These are phyloP conservation scores for Uropsilus gracilis DNA, from an alignment of 2,113 vertebrate genomes.

Conservation along the genomic window DNA sequence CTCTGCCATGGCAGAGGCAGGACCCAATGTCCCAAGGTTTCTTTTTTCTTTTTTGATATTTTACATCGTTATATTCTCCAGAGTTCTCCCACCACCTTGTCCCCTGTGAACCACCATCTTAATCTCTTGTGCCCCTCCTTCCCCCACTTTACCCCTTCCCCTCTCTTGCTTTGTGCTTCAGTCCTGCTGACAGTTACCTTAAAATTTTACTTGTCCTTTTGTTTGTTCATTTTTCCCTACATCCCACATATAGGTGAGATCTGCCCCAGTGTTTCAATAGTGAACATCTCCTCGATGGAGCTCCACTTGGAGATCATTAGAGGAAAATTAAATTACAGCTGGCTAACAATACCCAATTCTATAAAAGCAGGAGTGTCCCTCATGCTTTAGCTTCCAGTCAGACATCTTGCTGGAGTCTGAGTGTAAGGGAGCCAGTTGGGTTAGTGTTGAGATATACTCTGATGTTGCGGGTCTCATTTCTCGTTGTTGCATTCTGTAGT, in stretches of 20 bases:
- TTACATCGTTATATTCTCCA: too few species aligned
- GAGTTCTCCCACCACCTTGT: too few species aligned
- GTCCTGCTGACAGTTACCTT: too few species aligned
- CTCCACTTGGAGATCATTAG: slow-evolving; percentile 67
- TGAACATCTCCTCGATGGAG: slow-evolving; percentile 54
- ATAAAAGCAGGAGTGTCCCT: neutral
- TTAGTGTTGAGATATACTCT: neutral
- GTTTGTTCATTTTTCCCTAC: too few species aligned
- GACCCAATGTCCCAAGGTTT: slow-evolving; percentile 14
- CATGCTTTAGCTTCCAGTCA: neutral
- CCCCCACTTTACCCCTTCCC: too few species aligned
- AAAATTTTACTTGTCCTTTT: too few species aligned
- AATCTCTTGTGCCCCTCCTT: too few species aligned
- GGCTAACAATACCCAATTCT: slow-evolving; percentile 64
- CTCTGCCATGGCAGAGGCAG: slow-evolving; percentile 65
- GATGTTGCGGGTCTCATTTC: neutral
- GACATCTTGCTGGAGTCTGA: neutral
- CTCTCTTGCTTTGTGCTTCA: too few species aligned
- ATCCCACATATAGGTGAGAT: too few species aligned
- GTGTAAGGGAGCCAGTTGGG: neutral
- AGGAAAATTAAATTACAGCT: slow-evolving; percentile 59
- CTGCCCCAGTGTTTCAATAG: neutral
- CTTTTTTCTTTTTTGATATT: too few species aligned
- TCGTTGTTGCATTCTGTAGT: neutral
- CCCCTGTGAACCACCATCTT: too few species aligned